phyloP scores from a whole-genome alignment of 2,113 vertebrate species.

The Tinamus guttatus region DNA sequence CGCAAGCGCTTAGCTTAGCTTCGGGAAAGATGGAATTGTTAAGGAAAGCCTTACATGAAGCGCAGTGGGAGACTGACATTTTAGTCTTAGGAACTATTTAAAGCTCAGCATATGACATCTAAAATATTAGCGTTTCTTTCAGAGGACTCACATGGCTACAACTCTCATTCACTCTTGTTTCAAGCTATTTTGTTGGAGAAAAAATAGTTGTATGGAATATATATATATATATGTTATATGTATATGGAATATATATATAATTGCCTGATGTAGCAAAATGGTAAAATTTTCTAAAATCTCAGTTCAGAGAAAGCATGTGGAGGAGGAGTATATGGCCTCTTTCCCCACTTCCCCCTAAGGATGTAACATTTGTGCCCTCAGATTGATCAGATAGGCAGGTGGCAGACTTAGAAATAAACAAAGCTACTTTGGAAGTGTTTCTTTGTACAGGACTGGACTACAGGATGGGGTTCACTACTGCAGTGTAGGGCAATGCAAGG shows the following conservation, averaged over 20 bases:
- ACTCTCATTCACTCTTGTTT: not conserved
- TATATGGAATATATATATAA: not conserved
- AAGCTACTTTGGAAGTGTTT: not conserved
- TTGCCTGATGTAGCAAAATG: not conserved
- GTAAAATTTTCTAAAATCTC: not conserved
- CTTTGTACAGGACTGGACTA: not conserved
- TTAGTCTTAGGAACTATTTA: not conserved
- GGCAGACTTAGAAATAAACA: not conserved
- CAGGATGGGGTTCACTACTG: not conserved
- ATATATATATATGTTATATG: too few species aligned
- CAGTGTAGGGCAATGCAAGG: not conserved
- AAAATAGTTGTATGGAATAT: too few species aligned
- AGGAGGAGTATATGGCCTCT: not conserved
- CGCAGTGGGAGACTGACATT: not conserved
- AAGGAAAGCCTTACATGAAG: not conserved
- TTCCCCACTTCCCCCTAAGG: not conserved
- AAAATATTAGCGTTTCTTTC: slow-evolving; percentile 11
- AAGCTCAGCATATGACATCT: not conserved
- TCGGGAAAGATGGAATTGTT: not conserved
- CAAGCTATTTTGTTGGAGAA: not conserved
- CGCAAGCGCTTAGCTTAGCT: not conserved
- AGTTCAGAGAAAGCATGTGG: not conserved
- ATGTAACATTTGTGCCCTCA: not conserved
- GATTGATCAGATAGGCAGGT: not conserved
- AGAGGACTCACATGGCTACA: not conserved